Percentiles rank a stretch among this genome's conserved stretches.
phyloP scores from a whole-genome alignment of 2,113 vertebrate species.

The Onychorhynchus coronatus region DNA sequence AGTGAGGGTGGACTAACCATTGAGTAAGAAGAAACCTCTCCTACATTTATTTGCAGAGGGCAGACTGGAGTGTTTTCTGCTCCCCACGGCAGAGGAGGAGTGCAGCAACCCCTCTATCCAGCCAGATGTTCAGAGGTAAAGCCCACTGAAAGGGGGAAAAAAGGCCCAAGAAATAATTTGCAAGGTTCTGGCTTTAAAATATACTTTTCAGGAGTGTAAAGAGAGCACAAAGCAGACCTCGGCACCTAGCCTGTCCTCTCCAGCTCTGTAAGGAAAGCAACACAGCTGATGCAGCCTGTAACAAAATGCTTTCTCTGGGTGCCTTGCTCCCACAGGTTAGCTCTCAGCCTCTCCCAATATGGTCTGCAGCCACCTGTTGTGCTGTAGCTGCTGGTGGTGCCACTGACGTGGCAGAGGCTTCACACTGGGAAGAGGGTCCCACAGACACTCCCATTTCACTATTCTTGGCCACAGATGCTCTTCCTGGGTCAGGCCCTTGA shows the following conservation, averaged over 20 bases:
- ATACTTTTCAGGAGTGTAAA: not conserved
- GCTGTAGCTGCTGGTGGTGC: not conserved
- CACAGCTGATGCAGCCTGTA: not conserved
- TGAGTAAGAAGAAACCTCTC: not conserved
- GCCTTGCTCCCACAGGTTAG: not conserved
- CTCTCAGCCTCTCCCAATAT: not conserved
- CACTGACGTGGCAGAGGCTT: not conserved
- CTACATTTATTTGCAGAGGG: not conserved
- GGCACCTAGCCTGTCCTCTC: not conserved
- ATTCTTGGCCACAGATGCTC: not conserved
- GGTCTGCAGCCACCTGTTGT: not conserved
- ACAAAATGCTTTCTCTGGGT: not conserved
- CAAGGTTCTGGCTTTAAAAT: not conserved
- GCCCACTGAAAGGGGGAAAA: not conserved
- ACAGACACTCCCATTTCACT: not conserved
- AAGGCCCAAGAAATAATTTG: not conserved
- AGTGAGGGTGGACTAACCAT: not conserved
- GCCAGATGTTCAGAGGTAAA: not conserved
- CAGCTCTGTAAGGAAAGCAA: not conserved
- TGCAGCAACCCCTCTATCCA: not conserved
- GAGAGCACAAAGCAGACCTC: not conserved
- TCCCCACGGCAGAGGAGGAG: not conserved
- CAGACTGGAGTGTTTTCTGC: not conserved
- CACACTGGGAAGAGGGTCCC: rapidly evolving
- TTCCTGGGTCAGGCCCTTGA: not conserved